These are phyloP conservation scores for Cheilinus undulatus DNA, from an alignment of 2,113 vertebrate genomes.

Conservation along the genomic window DNA sequence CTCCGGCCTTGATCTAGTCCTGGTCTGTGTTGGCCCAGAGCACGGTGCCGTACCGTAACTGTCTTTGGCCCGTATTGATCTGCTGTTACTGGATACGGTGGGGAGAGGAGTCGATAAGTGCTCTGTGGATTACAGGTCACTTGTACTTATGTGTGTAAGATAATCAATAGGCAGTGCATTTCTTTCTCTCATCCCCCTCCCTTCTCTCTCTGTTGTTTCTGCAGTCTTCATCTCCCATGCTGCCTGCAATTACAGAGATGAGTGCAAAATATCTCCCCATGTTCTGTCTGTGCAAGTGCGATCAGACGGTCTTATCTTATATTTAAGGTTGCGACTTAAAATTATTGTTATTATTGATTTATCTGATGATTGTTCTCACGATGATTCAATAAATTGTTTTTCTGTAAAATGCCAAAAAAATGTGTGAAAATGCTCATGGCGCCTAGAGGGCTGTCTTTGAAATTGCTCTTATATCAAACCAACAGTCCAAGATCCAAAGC, in stretches of 20 bases:
- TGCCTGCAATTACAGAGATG: conserved; percentile 53
- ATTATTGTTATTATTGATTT: background rate
- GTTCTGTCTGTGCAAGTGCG: conserved; percentile 23
- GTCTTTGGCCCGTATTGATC: conserved; percentile 83
- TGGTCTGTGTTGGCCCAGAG: conserved; percentile 63
- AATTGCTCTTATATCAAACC: too few relatives aligned
- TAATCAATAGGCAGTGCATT: conserved; percentile 87
- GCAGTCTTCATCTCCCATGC: conserved; percentile 63
- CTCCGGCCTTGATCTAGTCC: conserved; percentile 50
- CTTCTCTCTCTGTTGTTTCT: conserved; percentile 51
- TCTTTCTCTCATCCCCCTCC: conserved; percentile 76
- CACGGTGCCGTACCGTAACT: conserved; percentile 79
- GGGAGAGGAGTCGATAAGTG: conserved; percentile 86
- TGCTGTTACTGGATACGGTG: conserved; percentile 85
- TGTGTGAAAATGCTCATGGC: too few relatives aligned
- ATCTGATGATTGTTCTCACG: background rate
- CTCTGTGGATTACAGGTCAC: conserved; percentile 88
- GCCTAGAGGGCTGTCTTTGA: too few relatives aligned
- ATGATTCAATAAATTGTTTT: background rate
- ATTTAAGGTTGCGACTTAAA: background rate
- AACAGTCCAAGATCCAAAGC: background rate
- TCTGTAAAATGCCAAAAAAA: background rate
- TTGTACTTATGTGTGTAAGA: conserved; percentile 87
- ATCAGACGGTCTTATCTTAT: conserved; percentile 14
- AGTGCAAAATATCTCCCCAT: conserved; percentile 30